phyloP scores from a whole-genome alignment of 2,113 vertebrate genomes.

The Nothobranchius furzeri region DNA sequence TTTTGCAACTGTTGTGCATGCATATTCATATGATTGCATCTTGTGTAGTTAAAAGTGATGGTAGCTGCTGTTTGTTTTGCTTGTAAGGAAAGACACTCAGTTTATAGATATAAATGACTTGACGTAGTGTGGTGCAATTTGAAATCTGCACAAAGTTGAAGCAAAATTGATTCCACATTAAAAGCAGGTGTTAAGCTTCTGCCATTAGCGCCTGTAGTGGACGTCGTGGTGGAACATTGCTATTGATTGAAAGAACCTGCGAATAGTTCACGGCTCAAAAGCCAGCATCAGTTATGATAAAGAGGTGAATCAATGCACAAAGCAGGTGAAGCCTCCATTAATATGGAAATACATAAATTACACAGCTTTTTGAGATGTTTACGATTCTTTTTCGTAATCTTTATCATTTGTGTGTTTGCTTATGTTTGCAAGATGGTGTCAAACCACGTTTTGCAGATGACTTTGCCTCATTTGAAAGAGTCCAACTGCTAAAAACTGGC shows the following conservation, averaged over 20 bases:
- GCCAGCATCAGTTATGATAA: background rate
- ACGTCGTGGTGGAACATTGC: background rate
- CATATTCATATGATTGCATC: no score
- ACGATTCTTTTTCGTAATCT: background rate
- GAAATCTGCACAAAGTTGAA: background rate
- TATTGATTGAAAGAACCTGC: background rate
- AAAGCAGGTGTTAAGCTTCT: background rate
- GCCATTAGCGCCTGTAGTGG: background rate
- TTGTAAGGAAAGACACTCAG: background rate
- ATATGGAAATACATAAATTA: background rate
- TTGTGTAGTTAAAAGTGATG: background rate
- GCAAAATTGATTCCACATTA: background rate
- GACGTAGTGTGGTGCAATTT: background rate
- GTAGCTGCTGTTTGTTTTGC: background rate
- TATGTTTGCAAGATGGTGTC: background rate
- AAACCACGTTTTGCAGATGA: background rate
- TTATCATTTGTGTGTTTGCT: background rate
- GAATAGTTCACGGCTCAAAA: background rate
- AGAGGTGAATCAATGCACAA: no score
- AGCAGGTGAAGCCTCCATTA: background rate
- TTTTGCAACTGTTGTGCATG: no score
- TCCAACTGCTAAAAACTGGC: background rate
- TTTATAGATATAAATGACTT: background rate
- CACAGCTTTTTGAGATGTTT: background rate
- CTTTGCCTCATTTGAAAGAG: background rate